phyloP scores from a whole-genome alignment of 2,797 vertebrate genomes.

The Psittacula derbiana region DNA sequence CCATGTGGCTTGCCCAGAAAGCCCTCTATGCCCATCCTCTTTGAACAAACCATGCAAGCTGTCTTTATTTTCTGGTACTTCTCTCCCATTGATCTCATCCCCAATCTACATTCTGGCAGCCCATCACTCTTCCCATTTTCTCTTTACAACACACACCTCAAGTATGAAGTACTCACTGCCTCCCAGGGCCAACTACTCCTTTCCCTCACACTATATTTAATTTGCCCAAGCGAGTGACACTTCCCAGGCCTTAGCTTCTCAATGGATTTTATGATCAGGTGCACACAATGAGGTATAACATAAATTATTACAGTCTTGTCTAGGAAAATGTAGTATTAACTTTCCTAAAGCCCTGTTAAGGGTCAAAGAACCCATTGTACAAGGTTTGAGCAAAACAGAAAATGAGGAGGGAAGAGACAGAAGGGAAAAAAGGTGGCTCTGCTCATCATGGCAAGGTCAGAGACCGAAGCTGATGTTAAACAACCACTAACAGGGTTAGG shows the following conservation, averaged over 20 bases:
- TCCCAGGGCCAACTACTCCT: background rate
- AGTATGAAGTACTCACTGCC: background rate
- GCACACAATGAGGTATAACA: background rate
- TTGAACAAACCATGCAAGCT: background rate
- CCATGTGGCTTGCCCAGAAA: background rate
- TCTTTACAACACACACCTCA: background rate
- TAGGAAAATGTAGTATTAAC: background rate
- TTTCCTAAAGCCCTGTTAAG: background rate
- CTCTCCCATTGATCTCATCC: background rate
- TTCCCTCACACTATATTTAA: background rate
- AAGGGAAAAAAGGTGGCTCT: background rate
- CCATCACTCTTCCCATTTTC: background rate
- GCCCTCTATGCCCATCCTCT: background rate
- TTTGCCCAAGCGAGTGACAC: background rate
- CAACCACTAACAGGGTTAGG: background rate
- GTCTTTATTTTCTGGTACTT: background rate
- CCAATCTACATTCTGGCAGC: accelerated
- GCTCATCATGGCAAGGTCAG: background rate
- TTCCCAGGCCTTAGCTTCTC: background rate
- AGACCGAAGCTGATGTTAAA: background rate
- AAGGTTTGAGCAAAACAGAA: background rate
- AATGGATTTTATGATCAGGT: background rate
- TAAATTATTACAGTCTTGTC: background rate
- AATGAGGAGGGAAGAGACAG: background rate
- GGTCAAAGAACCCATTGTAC: background rate